Evolutionary conservation across 2,888 invertebrate species (phyloP), one percentile per base, ranked within the genome.

Genomic region (Chelonus formosanus): DNA sequence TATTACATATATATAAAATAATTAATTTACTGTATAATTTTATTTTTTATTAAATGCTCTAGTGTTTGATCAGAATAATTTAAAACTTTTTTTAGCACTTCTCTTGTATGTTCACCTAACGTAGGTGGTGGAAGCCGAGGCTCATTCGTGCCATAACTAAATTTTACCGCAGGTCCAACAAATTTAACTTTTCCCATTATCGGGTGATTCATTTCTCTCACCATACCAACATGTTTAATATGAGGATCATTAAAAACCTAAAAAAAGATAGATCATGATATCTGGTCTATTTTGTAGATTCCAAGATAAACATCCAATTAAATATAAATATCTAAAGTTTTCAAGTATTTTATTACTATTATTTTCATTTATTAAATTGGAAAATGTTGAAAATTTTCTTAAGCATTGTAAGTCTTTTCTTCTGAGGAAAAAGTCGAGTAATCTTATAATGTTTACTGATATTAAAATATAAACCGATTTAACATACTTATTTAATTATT

Each of bases 171-270:
- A 1, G 97, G 96, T 0, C 94, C 96, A 52, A 95, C 92, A 4
- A 95, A 84, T 80, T 91, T 92, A 3, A 97, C 85, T 10, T 80
- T 84, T 0, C 93, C 94, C 32, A 90, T 90, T 40, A 85, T 85
- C 0, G 91, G 87, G 84, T 96, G 94, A 0, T 86, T 80, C 69
- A 95, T 72, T 67, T 89, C 89, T 81, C 93, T 89, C 0, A 95
- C 92, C 63, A 95, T 79, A n/a, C 86, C 88, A 68, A 92, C 90
- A 2, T 88, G 87, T 70, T 89, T 87, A 0, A 97, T 89, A 84
- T 98, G 98, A 3, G 92, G 91, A 86, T 98, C 96, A 59, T 90
- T 87, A 82, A 98, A 98, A 0, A 94, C 94, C 84, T 89, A 71
- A 32, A 75, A 77, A 47, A 34, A 66, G 65, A 40, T 20, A 20